A percentile compares a stretch with the other conserved stretches of the same genome.
Conservation (phyloP, 1,140 invertebrate species). For the Geopemphigus sp. region DNA sequence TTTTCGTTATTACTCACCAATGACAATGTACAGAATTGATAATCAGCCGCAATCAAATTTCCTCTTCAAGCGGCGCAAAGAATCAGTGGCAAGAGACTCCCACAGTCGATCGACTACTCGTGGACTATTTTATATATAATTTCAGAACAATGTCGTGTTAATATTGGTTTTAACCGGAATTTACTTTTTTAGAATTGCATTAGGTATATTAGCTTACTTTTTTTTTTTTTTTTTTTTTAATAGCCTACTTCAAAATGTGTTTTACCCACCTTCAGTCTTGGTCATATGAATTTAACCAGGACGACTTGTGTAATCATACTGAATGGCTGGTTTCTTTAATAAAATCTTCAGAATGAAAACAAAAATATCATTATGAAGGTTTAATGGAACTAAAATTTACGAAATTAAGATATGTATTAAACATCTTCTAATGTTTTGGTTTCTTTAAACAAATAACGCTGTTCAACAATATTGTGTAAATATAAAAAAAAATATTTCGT, state of each 20-base stretch:
- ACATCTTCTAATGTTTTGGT: background rate
- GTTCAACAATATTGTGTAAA: too few species aligned
- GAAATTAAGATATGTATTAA: conserved; percentile 34
- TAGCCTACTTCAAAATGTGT: conserved; percentile 41
- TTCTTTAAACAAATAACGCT: background rate
- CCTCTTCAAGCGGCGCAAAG: conserved; percentile 47
- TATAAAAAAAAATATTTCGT: too few species aligned
- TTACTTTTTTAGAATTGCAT: conserved; percentile 43
- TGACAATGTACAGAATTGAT: conserved; percentile 44
- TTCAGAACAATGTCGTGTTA: conserved; percentile 49
- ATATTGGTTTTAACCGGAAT: conserved; percentile 47
- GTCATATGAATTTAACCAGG: conserved; percentile 45
- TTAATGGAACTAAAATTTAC: conserved; percentile 28
- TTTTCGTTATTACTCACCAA: conserved; percentile 46
- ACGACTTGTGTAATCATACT: conserved; percentile 38
- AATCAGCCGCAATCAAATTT: conserved; percentile 47
- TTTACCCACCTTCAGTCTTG: conserved; percentile 47
- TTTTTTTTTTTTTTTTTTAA: conserved; percentile 36
- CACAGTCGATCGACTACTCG: conserved; percentile 49
- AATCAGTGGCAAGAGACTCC: conserved; percentile 48
- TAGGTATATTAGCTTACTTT: conserved; percentile 33
- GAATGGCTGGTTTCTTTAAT: conserved; percentile 46
- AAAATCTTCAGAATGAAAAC: conserved; percentile 47
- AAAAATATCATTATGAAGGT: conserved; percentile 44
- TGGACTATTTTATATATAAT: conserved; percentile 50